Base-by-base conservation (phyloP, 2,797 vertebrate genomes). In the Otus scops region DNA sequence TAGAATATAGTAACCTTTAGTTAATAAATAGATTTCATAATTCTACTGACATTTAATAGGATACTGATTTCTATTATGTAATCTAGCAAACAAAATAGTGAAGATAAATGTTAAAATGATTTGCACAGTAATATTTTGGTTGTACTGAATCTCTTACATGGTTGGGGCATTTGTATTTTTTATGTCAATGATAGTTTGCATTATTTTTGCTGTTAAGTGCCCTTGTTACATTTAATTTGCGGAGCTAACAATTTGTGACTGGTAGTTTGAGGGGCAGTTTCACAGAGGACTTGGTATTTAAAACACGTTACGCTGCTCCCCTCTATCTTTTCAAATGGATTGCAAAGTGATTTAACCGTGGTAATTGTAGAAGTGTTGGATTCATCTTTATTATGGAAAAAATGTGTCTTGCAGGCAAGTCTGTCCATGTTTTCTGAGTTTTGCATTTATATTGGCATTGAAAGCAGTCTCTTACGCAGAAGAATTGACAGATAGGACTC, bases 371-470 rank as follows among this genome's bases (percentile, higher is more conserved):
- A 89, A 90, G 19, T 10, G 68, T 65, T 54, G 60, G 88, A 53
- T 54, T 60, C 64, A 71, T 92, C 26, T 92, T 78, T 87, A 68
- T 93, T 80, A 9, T 0, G 76, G 95, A 92, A 96, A 94, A 93
- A 85, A 94, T 70, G 79, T 89, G 74, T 95, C 76, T 94, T 97
- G 93, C 84, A 75, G 92, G 94, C 92, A 77, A 47, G 20, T 86
- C 70, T 51, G 6, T 74, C 74, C 14, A 1, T 93, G 84, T 43
- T 93, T 91, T 96, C 56, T 96, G 96, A 91, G 93, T 95, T 98
- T 94, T 89, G 91, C 88, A 83, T 98, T 98, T 97, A 77, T 96
- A 93, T 84, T 97, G 97, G 97, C 96, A 34, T 70, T 50, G 36
- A 95, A 96, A 86, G 24, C 13, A 28, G 41, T 36, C 88, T 96